These are phyloP conservation scores for Remorina albescens DNA, from an alignment of 2,797 vertebrate species.

Conservation along the genomic window DNA sequence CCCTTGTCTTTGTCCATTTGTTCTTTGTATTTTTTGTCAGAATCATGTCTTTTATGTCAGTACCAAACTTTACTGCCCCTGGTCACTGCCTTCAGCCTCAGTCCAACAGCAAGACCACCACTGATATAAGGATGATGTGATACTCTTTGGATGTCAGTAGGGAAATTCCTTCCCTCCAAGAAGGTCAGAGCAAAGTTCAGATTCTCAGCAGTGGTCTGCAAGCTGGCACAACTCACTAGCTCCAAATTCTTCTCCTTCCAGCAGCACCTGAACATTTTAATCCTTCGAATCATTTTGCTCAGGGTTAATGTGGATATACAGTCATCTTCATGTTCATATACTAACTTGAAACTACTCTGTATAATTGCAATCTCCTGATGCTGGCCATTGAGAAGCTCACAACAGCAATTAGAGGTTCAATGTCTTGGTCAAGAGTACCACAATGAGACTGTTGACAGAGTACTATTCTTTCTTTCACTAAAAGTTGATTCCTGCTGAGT, in stretches of 20 bases:
- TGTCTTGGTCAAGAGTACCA: conserved; percentile 28
- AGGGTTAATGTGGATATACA: conserved; percentile 36
- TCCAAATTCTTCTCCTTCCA: neutral
- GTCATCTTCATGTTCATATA: conserved; percentile 16
- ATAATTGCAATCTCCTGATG: conserved; percentile 35
- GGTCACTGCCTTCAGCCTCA: conserved; percentile 12
- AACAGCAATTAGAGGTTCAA: conserved; percentile 19
- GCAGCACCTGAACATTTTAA: conserved; percentile 29
- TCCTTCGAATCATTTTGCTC: conserved; percentile 30
- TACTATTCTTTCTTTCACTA: conserved; percentile 6
- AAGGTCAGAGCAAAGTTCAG: conserved; percentile 43
- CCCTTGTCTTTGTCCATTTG: neutral
- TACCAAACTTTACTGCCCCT: conserved; percentile 31
- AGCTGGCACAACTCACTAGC: conserved; percentile 22
- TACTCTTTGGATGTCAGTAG: conserved; percentile 54
- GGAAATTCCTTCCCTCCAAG: conserved; percentile 36
- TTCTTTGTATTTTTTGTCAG: neutral
- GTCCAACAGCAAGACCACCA: conserved; percentile 25
- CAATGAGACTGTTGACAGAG: conserved; percentile 5
- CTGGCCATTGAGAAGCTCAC: conserved; percentile 18
- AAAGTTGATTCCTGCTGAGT: conserved; percentile 3
- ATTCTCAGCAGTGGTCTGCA: conserved; percentile 9
- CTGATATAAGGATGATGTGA: conserved; percentile 59
- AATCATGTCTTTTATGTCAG: conserved; percentile 39
- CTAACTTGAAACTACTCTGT: conserved; percentile 15